A percentile compares a stretch with the other conserved stretches of the same genome.
Evolutionary conservation across 2,888 invertebrate genomes (phyloP).

Genomic region (Emmelina monodactyla): DNA sequence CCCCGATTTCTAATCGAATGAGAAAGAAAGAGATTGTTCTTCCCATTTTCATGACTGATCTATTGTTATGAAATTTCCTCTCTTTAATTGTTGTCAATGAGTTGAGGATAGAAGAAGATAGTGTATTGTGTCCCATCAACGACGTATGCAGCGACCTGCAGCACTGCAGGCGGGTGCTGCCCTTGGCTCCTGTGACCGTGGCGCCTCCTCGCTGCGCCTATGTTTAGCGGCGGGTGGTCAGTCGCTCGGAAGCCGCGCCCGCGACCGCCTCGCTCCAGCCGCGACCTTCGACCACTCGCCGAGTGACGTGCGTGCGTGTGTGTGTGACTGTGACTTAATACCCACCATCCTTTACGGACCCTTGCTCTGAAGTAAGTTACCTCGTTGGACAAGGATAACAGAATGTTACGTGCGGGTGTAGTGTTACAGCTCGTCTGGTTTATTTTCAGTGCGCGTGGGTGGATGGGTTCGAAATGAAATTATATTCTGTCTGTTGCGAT

Average conservation of each 20-base stretch:
- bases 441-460: conserved; percentile 54
- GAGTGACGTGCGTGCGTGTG: conserved; percentile 54
- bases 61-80: too few species aligned
- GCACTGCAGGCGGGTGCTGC: conserved; percentile 37
- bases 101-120: too few species aligned
- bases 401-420: conserved; percentile 46
- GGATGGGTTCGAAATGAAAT: conserved; percentile 25
- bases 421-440: conserved; percentile 55
- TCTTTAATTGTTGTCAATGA: too few species aligned
- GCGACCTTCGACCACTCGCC: conserved; percentile 56
- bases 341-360: background rate
- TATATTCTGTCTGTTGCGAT: conserved; percentile 23
- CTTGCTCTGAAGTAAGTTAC: background rate
- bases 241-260: conserved; percentile 60
- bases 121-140: too few species aligned
- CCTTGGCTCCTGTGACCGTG: background rate
- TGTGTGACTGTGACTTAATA: conserved; percentile 45
- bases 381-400: background rate
- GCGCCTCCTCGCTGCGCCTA: too few species aligned
- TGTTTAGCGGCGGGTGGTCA: conserved; percentile 44
- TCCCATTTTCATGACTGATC: too few species aligned
- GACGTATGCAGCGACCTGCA: too few species aligned
- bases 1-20: too few species aligned
- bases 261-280: conserved; percentile 56
- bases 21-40: too few species aligned